phyloP scores from a whole-genome alignment of 1,140 invertebrate species.

The Neotoxoptera formosana region DNA sequence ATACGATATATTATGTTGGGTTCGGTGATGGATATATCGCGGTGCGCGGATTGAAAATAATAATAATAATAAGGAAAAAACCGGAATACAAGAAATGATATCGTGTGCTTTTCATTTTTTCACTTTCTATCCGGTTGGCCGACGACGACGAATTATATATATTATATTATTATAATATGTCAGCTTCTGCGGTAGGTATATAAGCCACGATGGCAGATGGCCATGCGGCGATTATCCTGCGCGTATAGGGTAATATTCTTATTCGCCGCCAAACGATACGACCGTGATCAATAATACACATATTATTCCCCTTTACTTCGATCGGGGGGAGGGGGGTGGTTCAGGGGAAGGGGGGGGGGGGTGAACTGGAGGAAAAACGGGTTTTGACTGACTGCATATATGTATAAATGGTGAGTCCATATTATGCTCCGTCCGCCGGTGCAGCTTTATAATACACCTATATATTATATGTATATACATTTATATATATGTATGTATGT shows the following conservation, averaged over 20 bases:
- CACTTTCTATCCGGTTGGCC: constrained; percentile 41
- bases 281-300: background rate
- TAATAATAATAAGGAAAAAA: background rate
- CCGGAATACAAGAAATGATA: background rate
- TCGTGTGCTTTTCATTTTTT: background rate
- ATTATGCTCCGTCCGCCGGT: background rate
- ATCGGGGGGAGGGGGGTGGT: background rate
- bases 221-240: background rate
- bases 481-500: background rate
- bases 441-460: background rate
- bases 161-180: background rate
- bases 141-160: background rate
- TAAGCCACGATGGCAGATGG: background rate
- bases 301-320: background rate
- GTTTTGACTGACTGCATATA: background rate
- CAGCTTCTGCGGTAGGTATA: background rate
- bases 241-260: background rate
- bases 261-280: background rate
- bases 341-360: no score
- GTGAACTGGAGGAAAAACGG: background rate
- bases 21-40: background rate
- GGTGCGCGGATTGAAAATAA: background rate
- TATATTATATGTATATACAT: background rate
- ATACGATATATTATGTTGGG: no score
- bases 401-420: background rate